These are phyloP conservation scores for Drosophila chauvacae DNA, from an alignment of 1,140 invertebrate species.

Conservation along the genomic window DNA sequence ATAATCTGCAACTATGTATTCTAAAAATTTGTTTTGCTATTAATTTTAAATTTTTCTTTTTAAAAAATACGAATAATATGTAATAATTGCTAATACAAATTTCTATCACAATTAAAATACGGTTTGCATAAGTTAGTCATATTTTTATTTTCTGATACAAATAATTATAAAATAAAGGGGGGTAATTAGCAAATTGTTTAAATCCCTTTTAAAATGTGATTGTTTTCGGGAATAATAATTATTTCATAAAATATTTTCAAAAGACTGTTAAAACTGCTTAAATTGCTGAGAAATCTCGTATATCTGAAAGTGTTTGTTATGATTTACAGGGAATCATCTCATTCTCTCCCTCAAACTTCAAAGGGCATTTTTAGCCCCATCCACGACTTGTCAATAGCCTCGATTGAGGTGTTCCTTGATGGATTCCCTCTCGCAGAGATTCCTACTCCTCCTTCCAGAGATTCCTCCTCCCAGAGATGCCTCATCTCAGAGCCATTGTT, in stretches of 20 bases:
- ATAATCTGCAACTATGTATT: no score
- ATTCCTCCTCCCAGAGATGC: slow-evolving; percentile 6
- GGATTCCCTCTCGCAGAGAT: slow-evolving; percentile 35
- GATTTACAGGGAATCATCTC: slow-evolving; percentile 15
- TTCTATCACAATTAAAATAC: no score
- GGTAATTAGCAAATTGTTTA: no score
- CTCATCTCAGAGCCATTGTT: slow-evolving; percentile 50
- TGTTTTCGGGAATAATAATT: no score
- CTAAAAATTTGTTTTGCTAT: no score
- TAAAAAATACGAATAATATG: no score
- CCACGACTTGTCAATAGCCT: slow-evolving; percentile 22
- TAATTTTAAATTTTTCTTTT: no score
- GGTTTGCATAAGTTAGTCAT: no score
- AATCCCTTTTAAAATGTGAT: no score
- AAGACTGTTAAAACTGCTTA: not conserved
- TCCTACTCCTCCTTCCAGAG: not conserved
- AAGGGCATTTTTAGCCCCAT: slow-evolving; percentile 6
- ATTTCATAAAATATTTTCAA: not conserved
- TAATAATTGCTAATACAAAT: no score
- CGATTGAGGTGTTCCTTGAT: slow-evolving; percentile 47
- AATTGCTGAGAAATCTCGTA: not conserved
- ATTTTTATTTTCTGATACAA: no score
- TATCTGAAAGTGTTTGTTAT: slow-evolving; percentile 20
- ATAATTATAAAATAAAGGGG: no score
- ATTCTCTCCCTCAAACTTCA: slow-evolving; percentile 15